phyloP scores from a whole-genome alignment of 2,797 vertebrate species.

The Megalops cyprinoides region DNA sequence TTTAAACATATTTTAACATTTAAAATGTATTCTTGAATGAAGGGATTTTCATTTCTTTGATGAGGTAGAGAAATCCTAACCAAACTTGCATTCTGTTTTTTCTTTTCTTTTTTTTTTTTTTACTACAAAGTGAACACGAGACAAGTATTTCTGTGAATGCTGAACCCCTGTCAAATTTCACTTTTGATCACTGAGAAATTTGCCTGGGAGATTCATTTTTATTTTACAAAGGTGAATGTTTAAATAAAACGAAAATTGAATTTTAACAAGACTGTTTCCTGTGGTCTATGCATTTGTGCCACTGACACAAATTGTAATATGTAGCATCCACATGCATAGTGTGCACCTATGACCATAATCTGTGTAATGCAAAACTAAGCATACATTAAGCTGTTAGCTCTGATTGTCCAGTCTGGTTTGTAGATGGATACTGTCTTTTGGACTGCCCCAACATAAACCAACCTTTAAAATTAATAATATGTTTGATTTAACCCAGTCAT shows the following conservation, averaged over 20 bases:
- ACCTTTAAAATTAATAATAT: no score
- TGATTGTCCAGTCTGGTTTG: no score
- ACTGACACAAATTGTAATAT: no score
- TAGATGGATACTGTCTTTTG: no score
- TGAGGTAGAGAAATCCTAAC: conserved; percentile 20
- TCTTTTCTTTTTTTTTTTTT: conserved; percentile 37
- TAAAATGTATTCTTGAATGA: conserved; percentile 42
- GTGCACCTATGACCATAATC: no score
- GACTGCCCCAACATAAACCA: no score
- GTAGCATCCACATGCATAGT: no score
- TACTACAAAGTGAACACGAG: conserved; percentile 71
- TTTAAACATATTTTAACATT: conserved; percentile 44
- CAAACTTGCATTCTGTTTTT: conserved; percentile 31
- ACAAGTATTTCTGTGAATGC: conserved; percentile 75
- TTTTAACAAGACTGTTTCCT: conserved; percentile 10
- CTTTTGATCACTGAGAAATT: conserved; percentile 59
- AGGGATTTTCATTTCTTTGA: conserved; percentile 13
- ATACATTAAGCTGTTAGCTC: no score
- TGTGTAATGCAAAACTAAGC: no score
- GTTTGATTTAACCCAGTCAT: no score
- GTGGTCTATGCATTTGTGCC: neutral
- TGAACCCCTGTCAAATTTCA: conserved; percentile 72
- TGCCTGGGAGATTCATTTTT: conserved; percentile 63
- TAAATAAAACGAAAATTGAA: conserved; percentile 80
- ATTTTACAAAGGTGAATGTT: conserved; percentile 87